phyloP scores from a whole-genome alignment of 1,140 invertebrate genomes.

The Eciton burchellii region DNA sequence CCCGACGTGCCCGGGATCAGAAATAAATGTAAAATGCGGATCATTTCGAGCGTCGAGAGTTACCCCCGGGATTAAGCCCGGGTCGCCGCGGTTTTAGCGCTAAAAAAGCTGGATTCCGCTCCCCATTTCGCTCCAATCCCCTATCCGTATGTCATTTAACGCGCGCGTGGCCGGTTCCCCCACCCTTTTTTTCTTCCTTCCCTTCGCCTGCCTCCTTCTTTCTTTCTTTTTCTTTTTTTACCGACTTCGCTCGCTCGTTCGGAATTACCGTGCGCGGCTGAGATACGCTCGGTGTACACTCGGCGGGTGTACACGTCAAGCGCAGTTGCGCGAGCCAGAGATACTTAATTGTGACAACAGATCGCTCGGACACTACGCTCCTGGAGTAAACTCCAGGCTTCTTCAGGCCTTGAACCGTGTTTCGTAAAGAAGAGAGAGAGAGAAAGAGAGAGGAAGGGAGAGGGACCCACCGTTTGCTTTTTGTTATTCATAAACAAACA shows the following conservation, averaged over 20 bases:
- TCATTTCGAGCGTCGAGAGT: conserved; percentile 13
- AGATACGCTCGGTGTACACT: conserved; percentile 14
- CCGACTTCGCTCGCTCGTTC: neutral
- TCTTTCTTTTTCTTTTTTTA: neutral
- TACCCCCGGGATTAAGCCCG: conserved; percentile 29
- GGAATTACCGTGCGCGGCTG: neutral
- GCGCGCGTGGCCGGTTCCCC: conserved; percentile 26
- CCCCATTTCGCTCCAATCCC: no score
- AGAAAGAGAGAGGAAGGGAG: neutral
- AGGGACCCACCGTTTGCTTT: neutral
- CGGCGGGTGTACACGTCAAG: conserved; percentile 25
- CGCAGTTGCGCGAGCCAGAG: neutral
- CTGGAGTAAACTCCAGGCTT: no score
- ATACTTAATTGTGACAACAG: neutral
- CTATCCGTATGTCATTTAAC: conserved; percentile 12
- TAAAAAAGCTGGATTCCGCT: conserved; percentile 12
- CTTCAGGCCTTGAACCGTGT: neutral
- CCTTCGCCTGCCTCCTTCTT: no score
- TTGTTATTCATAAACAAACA: conserved; percentile 29
- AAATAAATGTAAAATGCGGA: conserved; percentile 19
- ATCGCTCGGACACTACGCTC: neutral
- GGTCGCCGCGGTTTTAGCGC: neutral
- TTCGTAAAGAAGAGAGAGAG: neutral
- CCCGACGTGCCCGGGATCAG: conserved; percentile 7
- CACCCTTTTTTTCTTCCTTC: no score